Conservation (phyloP, 2,797 vertebrate genomes). For the Antennarius maculatus region DNA sequence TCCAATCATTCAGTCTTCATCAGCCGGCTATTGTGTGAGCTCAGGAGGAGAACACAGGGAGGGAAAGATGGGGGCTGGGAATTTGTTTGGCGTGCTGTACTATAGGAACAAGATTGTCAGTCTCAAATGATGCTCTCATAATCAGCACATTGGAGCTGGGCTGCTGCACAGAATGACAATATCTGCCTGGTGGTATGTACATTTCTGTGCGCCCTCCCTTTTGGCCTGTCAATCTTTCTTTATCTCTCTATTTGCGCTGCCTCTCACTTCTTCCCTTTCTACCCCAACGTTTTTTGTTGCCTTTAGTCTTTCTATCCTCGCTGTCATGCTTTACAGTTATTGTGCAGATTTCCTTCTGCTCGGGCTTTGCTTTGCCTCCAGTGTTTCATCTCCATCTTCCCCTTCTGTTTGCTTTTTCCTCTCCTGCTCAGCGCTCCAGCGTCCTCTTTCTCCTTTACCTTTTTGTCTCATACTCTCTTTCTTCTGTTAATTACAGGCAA, state of each 20-base stretch:
- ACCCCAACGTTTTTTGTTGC: conserved; percentile 24
- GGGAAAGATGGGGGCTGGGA: conserved; percentile 52
- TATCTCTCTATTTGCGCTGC: conserved; percentile 37
- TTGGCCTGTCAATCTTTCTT: conserved; percentile 62
- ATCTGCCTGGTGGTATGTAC: conserved; percentile 47
- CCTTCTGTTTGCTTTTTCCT: conserved; percentile 29
- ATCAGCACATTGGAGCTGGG: conserved; percentile 67
- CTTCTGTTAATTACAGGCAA: conserved; percentile 53
- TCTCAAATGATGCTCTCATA: conserved; percentile 75
- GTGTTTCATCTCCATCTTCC: conserved; percentile 56
- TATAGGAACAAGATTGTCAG: conserved; percentile 69
- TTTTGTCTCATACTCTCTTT: conserved; percentile 26
- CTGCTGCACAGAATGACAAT: conserved; percentile 69
- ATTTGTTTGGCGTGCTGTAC: conserved; percentile 64
- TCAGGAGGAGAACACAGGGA: conserved; percentile 43
- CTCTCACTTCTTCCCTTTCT: conserved; percentile 23
- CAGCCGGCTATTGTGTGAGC: conserved; percentile 77
- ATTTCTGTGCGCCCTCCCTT: conserved; percentile 59
- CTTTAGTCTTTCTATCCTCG: conserved; percentile 21
- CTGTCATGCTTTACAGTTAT: conserved; percentile 29
- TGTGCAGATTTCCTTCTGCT: conserved; percentile 47
- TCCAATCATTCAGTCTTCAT: conserved; percentile 76
- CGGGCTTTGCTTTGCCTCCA: conserved; percentile 26
- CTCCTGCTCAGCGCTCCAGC: neutral
- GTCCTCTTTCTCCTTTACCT: conserved; percentile 6